Conservation (phyloP, 2,888 invertebrate genomes). For the Cephus sareptanus region DNA sequence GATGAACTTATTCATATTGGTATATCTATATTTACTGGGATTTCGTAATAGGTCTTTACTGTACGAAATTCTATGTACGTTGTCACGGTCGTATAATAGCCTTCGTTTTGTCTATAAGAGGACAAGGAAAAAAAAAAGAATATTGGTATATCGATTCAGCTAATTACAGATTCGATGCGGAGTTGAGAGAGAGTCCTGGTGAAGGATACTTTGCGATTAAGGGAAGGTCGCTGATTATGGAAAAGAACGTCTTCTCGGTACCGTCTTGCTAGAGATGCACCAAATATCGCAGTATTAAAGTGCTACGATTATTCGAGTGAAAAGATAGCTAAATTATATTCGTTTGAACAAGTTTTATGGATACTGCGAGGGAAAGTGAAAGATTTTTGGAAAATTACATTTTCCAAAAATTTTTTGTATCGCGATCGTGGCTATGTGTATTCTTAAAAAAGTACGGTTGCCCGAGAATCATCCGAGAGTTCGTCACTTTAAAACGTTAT, state of each 20-base stretch:
- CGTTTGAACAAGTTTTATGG: not conserved
- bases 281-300: not conserved
- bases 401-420: not conserved
- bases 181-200: not conserved
- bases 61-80: not conserved
- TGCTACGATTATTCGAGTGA: not conserved
- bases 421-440: no score
- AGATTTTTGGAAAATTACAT: not conserved
- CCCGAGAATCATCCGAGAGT: not conserved
- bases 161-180: not conserved
- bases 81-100: not conserved
- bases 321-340: not conserved
- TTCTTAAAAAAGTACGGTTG: no score
- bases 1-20: not conserved
- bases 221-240: not conserved
- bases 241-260: not conserved
- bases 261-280: not conserved
- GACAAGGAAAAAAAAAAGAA: not conserved
- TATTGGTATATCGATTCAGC: not conserved
- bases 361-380: not conserved
- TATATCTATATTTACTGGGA: not conserved
- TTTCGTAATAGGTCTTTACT: not conserved
- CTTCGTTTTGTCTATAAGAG: not conserved
- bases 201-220: not conserved
- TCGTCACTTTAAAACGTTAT: no score